Base-by-base conservation (phyloP, 2,113 vertebrate genomes). In the Henicopernis longicauda region DNA sequence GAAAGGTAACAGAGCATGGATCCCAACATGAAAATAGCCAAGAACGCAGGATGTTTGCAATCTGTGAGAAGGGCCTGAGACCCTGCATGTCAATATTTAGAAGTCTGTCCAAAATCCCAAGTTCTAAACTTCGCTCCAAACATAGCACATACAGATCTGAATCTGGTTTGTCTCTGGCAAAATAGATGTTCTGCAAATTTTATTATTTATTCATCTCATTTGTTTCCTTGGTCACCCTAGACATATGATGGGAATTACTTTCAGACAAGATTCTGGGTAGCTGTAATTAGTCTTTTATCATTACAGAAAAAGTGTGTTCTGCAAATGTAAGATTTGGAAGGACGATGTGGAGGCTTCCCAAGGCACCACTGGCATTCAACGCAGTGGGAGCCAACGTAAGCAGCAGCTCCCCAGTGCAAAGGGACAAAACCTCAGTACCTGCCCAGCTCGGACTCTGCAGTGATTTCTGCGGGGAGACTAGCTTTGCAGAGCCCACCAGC, bases 91-190 rank as follows among this genome's bases (percentile, higher is more conserved):
- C 85, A 78, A 66, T 83, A 78, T 59, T 78, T 31, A 73, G n/a
- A 90, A 93, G 47, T 55, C 95, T 62, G 29, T 94, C 80, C 94
- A 93, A 92, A 92, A 89, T 45, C 36, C 42, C 0, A 0, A 63
- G 32, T n/a, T 91, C 89, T 95, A 94, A 93, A 92, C 77, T 91
- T 92, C 92, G 61, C 36, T 95, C 86, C 82, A 92, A 89, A 72
- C 65, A 90, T 1, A 95, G 69, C 86, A 76, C 69, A 57, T 40
- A 29, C 66, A 95, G 80, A 73, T 84, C 82, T 63, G 59, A 92
- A 89, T 86, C 77, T 82, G 40, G 49, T 95, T 94, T 89, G 57
- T 90, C 73, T 94, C 94, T 95, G 91, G 83, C 86, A 94, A 91
- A 92, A 84, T 16, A 8, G 18, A 36, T 5, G 11, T 74, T 82